Evolutionary conservation across 2,797 vertebrate genomes (phyloP).

Genomic region (Lacerta agilis): DNA sequence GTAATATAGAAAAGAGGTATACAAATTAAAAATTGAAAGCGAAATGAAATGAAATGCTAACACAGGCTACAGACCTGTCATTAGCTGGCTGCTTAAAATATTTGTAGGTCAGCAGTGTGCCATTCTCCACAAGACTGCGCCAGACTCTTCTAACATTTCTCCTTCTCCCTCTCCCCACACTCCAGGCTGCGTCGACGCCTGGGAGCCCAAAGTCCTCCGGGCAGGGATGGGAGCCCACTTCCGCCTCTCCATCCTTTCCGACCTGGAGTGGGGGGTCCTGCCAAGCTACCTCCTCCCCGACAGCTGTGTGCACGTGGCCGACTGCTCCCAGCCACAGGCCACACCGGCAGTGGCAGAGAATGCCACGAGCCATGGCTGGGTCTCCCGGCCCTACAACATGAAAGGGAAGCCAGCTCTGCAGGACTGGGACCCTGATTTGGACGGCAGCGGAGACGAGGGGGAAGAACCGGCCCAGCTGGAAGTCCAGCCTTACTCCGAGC

Average conservation of each 20-base stretch:
- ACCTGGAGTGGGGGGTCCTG: constrained; percentile 85
- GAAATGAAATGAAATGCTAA: too few relatives aligned
- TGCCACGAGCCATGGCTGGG: neutral
- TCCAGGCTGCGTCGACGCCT: constrained; percentile 92
- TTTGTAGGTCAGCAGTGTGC: too few relatives aligned
- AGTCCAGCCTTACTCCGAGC: constrained; percentile 79
- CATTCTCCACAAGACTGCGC: neutral
- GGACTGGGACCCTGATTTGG: neutral
- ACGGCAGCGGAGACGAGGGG: constrained; percentile 3
- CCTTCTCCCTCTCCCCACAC: neutral
- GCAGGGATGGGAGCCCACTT: constrained; percentile 98
- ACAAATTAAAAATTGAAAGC: too few relatives aligned
- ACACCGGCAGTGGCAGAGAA: constrained; percentile 37
- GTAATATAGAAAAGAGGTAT: too few relatives aligned
- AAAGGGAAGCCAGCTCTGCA: fast-evolving
- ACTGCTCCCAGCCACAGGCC: constrained; percentile 77
- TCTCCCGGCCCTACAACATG: neutral
- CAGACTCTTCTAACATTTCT: neutral
- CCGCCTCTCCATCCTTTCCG: constrained; percentile 85
- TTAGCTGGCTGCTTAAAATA: too few relatives aligned
- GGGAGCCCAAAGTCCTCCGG: constrained; percentile 97
- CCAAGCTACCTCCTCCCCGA: constrained; percentile 76
- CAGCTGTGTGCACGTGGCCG: constrained; percentile 83
- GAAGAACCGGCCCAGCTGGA: constrained; percentile 72
- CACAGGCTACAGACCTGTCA: too few relatives aligned